Evolutionary conservation across 1,140 invertebrate genomes (phyloP).

Genomic region (Micrasema longulum): DNA sequence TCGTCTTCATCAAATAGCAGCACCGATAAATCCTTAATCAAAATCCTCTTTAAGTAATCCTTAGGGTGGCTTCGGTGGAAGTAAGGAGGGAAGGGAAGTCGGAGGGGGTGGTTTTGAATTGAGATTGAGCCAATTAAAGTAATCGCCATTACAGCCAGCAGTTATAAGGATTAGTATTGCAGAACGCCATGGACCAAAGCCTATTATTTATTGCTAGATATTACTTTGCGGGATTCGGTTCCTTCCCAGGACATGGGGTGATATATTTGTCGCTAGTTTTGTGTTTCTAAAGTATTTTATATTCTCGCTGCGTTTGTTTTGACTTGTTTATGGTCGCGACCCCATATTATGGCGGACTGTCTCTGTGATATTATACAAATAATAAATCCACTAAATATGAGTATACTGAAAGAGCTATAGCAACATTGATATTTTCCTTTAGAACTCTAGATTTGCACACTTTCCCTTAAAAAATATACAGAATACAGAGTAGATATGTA

Average conservation of each 20-base stretch:
- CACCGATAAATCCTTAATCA: constrained; percentile 44
- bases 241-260: constrained; percentile 28
- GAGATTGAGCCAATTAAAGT: constrained; percentile 72
- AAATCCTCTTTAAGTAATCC: constrained; percentile 46
- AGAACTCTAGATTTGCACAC: too few relatives aligned
- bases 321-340: constrained; percentile 32
- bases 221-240: constrained; percentile 67
- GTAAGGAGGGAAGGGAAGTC: constrained; percentile 5
- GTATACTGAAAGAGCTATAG: too few relatives aligned
- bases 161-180: constrained; percentile 67
- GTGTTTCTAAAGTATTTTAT: constrained; percentile 34
- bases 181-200: constrained; percentile 68
- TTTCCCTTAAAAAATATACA: too few relatives aligned
- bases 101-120: constrained; percentile 66
- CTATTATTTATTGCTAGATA: constrained; percentile 71
- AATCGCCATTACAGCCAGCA: constrained; percentile 69
- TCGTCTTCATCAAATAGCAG: constrained; percentile 39
- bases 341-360: neutral
- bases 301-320: constrained; percentile 38
- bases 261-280: constrained; percentile 45
- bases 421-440: too few relatives aligned
- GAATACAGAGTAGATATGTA: too few relatives aligned
- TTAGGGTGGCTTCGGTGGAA: neutral
- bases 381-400: too few relatives aligned
- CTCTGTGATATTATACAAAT: too few relatives aligned